phyloP scores from a whole-genome alignment of 2,113 vertebrate genomes.

The Scalopus aquaticus region DNA sequence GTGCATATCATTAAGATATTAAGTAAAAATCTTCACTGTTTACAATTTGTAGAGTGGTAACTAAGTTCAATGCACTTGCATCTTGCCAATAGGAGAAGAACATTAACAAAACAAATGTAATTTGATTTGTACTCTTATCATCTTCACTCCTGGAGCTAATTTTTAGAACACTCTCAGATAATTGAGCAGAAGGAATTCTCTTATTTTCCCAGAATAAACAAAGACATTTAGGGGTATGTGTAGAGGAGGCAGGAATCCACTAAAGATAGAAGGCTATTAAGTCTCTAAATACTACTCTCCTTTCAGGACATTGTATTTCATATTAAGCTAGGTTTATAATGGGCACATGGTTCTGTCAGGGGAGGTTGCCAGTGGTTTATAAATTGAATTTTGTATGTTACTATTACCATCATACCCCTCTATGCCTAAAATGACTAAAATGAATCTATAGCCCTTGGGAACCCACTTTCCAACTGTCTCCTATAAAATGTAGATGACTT shows the following conservation, averaged over 20 bases:
- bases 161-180: not conserved
- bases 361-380: not conserved
- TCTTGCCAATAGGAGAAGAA: not conserved
- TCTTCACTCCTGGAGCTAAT: not conserved
- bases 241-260: not conserved
- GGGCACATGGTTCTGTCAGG: not conserved
- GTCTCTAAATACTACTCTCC: not conserved
- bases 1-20: not conserved
- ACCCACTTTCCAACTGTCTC: not conserved
- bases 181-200: not conserved
- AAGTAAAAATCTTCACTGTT: not conserved
- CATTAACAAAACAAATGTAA: not conserved
- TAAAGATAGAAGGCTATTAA: not conserved
- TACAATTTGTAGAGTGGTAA: not conserved
- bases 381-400: not conserved
- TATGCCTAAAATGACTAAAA: slow-evolving; percentile 10
- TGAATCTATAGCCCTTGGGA: not conserved
- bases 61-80: not conserved
- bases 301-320: not conserved
- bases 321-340: not conserved
- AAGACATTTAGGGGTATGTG: not conserved
- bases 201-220: not conserved
- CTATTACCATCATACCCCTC: not conserved
- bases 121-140: not conserved
- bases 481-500: not conserved